Conservation (phyloP, 2,797 vertebrate genomes). For the Gallinago stenura region DNA sequence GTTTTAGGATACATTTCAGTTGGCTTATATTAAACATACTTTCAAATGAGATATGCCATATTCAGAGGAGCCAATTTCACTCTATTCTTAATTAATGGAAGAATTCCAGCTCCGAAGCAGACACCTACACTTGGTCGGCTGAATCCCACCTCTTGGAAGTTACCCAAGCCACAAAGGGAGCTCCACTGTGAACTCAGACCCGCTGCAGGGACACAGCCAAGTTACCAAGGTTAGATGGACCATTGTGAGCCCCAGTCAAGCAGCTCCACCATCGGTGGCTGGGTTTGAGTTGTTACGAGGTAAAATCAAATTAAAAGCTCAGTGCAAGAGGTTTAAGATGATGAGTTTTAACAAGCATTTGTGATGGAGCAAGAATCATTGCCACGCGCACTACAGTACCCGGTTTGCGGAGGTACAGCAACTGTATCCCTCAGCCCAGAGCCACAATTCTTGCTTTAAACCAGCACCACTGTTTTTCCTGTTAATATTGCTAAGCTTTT, state of each 20-base stretch:
- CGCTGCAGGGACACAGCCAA: not conserved
- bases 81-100: not conserved
- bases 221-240: not conserved
- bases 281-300: not conserved
- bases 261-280: not conserved
- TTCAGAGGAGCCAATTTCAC: not conserved
- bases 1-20: not conserved
- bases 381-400: not conserved
- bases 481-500: slow-evolving; percentile 11
- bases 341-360: not conserved
- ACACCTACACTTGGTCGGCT: not conserved
- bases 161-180: not conserved
- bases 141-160: not conserved
- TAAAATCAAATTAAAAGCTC: not conserved
- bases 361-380: not conserved
- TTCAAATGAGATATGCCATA: not conserved
- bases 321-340: not conserved
- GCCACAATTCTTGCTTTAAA: not conserved
- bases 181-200: not conserved
- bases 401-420: not conserved
- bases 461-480: not conserved
- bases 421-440: not conserved
- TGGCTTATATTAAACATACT: not conserved
- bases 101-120: not conserved
- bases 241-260: not conserved